Base-by-base conservation (phyloP, 1,140 invertebrate species). In the Eulimnadia texana region DNA sequence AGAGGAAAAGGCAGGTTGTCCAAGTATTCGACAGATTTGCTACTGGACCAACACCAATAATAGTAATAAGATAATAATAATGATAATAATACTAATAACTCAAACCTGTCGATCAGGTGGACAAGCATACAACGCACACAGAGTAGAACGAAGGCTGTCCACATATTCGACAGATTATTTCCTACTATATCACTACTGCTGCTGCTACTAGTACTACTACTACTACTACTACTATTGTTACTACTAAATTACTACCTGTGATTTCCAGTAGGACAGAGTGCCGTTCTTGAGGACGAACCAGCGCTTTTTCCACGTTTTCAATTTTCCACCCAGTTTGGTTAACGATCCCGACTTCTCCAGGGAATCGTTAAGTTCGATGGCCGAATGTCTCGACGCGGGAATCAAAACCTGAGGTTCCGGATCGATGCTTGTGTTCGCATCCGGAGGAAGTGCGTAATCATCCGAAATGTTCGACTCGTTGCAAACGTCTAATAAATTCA, bases 271-370 rank as follows among this genome's bases (percentile, higher is more conserved):
- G 1, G 84, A 87, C 0, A 96, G 74, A 0, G 84, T 83, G 25
- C 91, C 91, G 74, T 95, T 93, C 69, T 90, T 92, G 1, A 96
- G 74, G 0, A 94, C 88, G 70, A 96, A 97, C 86, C 90, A 96
- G 67, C 92, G 77, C 69, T 93, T 90, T 64, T 89, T 78, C 93
- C 93, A 96, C 0, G 90, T 95, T 77, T 95, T 96, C 1, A 96
- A 76, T 75, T 94, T 95, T 13, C 93, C 93, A 52, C 93, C 91
- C 42, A 96, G 77, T 75, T 97, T 96, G 13, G 90, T 91, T 42
- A 97, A 77, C 70, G 93, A 92, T 3, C 93, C 93, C 68, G 84
- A 82, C 75, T 95, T 94, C 68, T 95, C 91, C 23, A 94, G 73
- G 1, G 84, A 84, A 68, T 90, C 79, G 56, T 82, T 74, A 52